A percentile compares a stretch with the other conserved stretches of the same genome.
phyloP scores from a whole-genome alignment of 2,888 invertebrate species.

The Margaritifera margaritifera region DNA sequence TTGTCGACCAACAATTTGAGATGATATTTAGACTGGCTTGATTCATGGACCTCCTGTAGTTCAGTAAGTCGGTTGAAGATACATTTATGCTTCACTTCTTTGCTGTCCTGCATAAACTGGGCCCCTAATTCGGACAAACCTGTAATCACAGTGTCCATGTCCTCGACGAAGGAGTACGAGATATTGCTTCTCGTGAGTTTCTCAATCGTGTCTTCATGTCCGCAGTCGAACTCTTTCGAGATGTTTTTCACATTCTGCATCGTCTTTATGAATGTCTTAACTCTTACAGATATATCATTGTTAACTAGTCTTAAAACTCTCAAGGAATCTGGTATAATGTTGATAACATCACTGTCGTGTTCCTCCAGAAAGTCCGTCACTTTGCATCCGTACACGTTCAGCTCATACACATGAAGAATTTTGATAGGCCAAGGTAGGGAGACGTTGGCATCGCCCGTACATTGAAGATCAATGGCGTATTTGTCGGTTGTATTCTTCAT shows the following conservation, averaged over 20 bases:
- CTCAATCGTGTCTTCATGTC: constrained; percentile 36
- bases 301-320: constrained; percentile 26
- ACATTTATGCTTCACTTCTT: constrained; percentile 32
- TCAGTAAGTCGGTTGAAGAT: constrained; percentile 31
- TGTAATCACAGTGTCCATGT: constrained; percentile 2
- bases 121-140: constrained; percentile 17
- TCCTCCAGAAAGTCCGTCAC: constrained; percentile 34
- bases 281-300: constrained; percentile 15
- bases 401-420: constrained; percentile 25
- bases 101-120: constrained; percentile 25
- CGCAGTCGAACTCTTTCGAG: constrained; percentile 35
- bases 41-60: constrained; percentile 42
- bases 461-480: constrained; percentile 28
- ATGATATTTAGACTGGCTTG: constrained; percentile 36
- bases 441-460: constrained; percentile 23
- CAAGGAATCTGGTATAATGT: constrained; percentile 32
- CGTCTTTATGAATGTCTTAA: constrained; percentile 15
- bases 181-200: constrained; percentile 24
- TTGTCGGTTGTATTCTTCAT: constrained; percentile 9
- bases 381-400: constrained; percentile 31
- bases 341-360: constrained; percentile 11
- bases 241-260: constrained; percentile 21
- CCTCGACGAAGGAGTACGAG: constrained; percentile 23
- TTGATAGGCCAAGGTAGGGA: constrained; percentile 45
- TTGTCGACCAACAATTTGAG: constrained; percentile 38